Base-by-base conservation (phyloP, 2,113 vertebrate genomes). In the Petroica traversi region DNA sequence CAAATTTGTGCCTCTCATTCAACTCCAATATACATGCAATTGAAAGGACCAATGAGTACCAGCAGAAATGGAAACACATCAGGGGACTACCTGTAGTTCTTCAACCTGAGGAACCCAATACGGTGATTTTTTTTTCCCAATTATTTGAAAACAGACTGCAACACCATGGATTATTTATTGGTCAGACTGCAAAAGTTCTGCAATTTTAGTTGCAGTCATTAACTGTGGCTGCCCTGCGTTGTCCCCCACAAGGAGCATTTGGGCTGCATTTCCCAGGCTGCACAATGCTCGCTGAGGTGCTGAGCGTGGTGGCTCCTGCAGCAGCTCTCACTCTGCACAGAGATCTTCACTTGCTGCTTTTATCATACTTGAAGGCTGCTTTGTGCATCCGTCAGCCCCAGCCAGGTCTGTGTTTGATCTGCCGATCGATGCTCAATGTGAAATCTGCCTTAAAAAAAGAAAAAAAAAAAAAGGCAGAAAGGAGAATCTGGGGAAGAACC, bases 391-490 rank as follows among this genome's bases (percentile, higher is more conserved):
- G 0, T 57, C 77, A 84, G 29, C 80, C 80, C 80, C 73, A 84
- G 17, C 52, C 91, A 64, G 43, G 19, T 55, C 49, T 85, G 52
- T 36, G 48, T 82, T 71, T 85, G 91, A 85, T 89, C 85, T 73
- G 19, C 15, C 0, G 0, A 72, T 24, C 2, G 0, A 90, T 76
- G 69, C 52, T 55, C 3, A 0, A 45, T 0, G 2, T 34, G 52
- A 92, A n/a, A n/a, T 59, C 40, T 69, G 48, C 78, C 46, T 75
- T 34, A 0, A 29, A 17, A n/a, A 38, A 43, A 57, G 8, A 22
- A 14, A 25, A 25, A 19, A 33, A 73, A 31, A 41, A 10, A 16
- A 80, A 62, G 11, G 13, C 34, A 41, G 57, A 62, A 75, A 72
- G 33, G 29, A 75, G 33, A 76, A 67, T 23, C 40, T 69, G 41